Evolutionary conservation across 64 coral and sea anemone species (phyloP), one percentile per base, ranked within the genome.

Genomic region (Catalaphyllia jardinei): DNA sequence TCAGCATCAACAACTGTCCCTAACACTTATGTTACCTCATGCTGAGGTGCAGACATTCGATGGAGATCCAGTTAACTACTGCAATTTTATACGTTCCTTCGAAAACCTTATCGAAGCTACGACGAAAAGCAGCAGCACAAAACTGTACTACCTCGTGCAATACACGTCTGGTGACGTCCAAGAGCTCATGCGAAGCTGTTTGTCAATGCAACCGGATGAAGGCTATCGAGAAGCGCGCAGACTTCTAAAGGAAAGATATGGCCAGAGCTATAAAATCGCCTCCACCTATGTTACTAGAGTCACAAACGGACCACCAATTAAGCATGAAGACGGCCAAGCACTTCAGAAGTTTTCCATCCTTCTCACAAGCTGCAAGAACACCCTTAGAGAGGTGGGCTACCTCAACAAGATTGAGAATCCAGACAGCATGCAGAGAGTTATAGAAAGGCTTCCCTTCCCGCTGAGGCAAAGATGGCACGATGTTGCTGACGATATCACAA

Each of bases 81-180:
- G 87, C 61, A 62, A 75, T 28, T 89, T 93, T 85, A 62, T 89
- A 16, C 79, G 92, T 29, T 67, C 86, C 0, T 89, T 88, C 31
- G 86, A 93, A 82, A 88, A 89, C 52, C 69, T 89, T 18, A 93
- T 89, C 38, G 92, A 93, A 54, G 39, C 54, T 5, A 88, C 88
- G 82, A 89, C 86, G 25, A 50, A 77, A 30, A 93, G 78, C 74
- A 73, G 86, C 51, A 93, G 92, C 22, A 57, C 92, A 63, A 71
- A 77, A 62, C 55, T 93, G 71, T 93, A 93, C 62, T 89, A 93
- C 30, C 76, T 93, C 55, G 67, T 89, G 62, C 92, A 93, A 55
- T 89, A 88, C 50, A 93, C 86, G 29, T 72, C 15, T 55, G 91
- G 63, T 77, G 60, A 92, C 60, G 81, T 69, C 38, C 74, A 87